Conservation (phyloP, 1,140 invertebrate species). For the Pachypeltis micranthus region DNA sequence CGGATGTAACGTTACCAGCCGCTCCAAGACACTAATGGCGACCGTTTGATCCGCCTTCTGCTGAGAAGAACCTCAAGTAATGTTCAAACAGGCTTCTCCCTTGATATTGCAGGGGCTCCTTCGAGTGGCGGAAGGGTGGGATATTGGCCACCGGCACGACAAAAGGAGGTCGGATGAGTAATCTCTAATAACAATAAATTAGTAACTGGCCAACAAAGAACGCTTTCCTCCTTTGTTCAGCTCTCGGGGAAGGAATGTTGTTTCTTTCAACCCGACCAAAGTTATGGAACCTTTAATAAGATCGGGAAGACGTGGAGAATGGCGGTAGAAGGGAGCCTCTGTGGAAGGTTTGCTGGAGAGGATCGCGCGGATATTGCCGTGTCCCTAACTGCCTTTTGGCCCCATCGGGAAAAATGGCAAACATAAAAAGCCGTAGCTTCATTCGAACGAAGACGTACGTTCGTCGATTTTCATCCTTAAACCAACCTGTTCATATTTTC, state of each 20-base stretch:
- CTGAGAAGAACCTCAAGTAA: background rate
- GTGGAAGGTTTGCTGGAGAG: background rate
- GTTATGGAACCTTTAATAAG: conserved; percentile 9
- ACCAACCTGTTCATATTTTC: no score
- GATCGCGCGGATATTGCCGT: conserved; percentile 1
- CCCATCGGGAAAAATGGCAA: no score
- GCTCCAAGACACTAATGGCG: no score
- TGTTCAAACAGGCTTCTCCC: background rate
- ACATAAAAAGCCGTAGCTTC: no score
- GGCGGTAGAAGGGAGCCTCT: background rate
- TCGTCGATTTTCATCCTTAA: no score
- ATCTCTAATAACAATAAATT: conserved; percentile 10
- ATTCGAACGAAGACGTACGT: no score
- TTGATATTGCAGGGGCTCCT: background rate
- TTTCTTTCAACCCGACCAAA: conserved; percentile 1
- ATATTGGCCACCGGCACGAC: conserved; percentile 1
- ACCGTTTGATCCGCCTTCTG: background rate
- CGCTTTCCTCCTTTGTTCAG: background rate
- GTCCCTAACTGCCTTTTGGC: no score
- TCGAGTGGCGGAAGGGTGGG: background rate
- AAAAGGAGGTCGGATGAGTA: conserved; percentile 1
- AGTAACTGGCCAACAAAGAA: background rate
- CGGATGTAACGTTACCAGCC: no score
- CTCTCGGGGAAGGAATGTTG: background rate
- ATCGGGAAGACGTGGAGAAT: background rate